These are phyloP conservation scores for Sicus ferrugineus DNA, from an alignment of 2,888 invertebrate genomes.

Conservation along the genomic window DNA sequence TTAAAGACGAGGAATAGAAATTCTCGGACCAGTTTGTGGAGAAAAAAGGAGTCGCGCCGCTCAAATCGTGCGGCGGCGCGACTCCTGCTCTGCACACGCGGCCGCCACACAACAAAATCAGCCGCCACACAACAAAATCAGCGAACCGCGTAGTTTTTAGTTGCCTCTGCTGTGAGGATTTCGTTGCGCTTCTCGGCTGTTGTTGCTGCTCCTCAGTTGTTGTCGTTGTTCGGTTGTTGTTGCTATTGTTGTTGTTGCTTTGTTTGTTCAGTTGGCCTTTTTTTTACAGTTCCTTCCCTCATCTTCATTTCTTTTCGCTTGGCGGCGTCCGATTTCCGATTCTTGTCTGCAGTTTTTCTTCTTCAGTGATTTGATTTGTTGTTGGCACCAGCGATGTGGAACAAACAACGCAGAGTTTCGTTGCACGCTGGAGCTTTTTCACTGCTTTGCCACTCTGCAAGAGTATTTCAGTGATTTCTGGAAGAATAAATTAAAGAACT, in stretches of 20 bases:
- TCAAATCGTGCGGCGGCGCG: too few relatives aligned
- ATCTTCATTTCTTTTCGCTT: not conserved
- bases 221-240: not conserved
- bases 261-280: constrained; percentile 25
- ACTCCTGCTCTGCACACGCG: too few relatives aligned
- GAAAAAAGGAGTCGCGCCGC: too few relatives aligned
- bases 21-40: too few relatives aligned
- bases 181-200: constrained; percentile 36
- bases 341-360: constrained; percentile 18
- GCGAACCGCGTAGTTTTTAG: constrained; percentile 43
- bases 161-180: too few relatives aligned
- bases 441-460: too few relatives aligned
- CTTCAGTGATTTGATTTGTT: constrained; percentile 16
- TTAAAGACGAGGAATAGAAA: too few relatives aligned
- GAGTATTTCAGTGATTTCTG: too few relatives aligned
- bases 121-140: constrained; percentile 40
- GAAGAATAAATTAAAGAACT: too few relatives aligned
- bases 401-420: not conserved
- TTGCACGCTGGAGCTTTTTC: too few relatives aligned
- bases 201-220: constrained; percentile 32
- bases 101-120: too few relatives aligned
- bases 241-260: not conserved
- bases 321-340: constrained; percentile 14
- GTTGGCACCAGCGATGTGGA: constrained; percentile 13
- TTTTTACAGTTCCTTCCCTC: not conserved